Percentiles rank a stretch among this genome's conserved stretches.
These are phyloP conservation scores for Aplysina aerophoba DNA, from an alignment of 37 sponge, comb jelly and placozoan species.

Conservation along the genomic window DNA sequence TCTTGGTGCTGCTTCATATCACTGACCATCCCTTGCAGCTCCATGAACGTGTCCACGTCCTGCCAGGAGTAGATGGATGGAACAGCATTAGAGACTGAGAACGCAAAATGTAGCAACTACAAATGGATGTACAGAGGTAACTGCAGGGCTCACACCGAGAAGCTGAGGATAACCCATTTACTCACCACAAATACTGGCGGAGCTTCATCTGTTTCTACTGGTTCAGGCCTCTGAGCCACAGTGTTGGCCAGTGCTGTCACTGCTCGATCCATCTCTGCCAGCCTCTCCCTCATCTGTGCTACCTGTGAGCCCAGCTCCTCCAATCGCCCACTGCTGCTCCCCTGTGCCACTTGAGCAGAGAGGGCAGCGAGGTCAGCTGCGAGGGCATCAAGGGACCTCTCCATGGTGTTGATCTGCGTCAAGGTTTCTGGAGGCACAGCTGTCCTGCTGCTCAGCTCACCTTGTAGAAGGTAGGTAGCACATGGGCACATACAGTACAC, in stretches of 20 bases:
- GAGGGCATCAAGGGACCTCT: conserved; percentile 58
- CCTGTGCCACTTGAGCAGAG: not conserved
- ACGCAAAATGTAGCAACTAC: not conserved
- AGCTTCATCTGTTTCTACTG: not conserved
- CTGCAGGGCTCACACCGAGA: not conserved
- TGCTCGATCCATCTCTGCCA: conserved; percentile 81
- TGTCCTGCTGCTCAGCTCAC: conserved; percentile 41
- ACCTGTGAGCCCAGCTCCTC: conserved; percentile 78
- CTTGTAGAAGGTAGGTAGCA: conserved; percentile 22
- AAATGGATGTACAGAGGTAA: not conserved
- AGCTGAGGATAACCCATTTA: not conserved
- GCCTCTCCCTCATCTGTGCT: conserved; percentile 81
- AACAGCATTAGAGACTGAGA: not conserved
- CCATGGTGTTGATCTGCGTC: conserved; percentile 67
- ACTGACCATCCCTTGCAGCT: conserved; percentile 56
- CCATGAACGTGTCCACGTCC: conserved; percentile 48
- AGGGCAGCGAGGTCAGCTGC: conserved; percentile 50
- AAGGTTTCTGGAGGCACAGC: conserved; percentile 61
- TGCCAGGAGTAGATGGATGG: not conserved
- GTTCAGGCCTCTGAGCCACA: conserved; percentile 18
- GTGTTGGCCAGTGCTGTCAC: conserved; percentile 67
- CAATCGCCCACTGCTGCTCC: conserved; percentile 9
- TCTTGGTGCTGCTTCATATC: conserved; percentile 88
- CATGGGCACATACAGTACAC: no score
- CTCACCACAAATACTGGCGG: conserved; percentile 25